Conservation (phyloP, 53 echinoderm and acorn worm species). For the Apostichopus leukothele region DNA sequence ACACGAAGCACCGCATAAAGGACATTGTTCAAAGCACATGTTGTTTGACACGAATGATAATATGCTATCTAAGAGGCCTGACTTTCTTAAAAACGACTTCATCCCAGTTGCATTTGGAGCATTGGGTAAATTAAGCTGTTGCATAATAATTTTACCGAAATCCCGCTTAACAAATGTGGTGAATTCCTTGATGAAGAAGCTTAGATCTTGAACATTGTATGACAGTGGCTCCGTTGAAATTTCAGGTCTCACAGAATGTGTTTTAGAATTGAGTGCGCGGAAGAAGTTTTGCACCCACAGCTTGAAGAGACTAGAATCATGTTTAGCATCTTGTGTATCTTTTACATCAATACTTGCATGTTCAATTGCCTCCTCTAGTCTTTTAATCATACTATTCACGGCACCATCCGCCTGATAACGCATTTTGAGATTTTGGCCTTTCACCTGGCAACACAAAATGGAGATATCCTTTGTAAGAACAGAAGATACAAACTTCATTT, state of each 20-base stretch:
- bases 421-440: too few relatives aligned
- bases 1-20: conserved; percentile 15
- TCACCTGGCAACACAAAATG: too few relatives aligned
- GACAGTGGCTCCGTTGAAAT: background rate
- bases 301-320: background rate
- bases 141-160: background rate
- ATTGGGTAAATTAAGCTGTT: background rate
- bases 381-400: too few relatives aligned
- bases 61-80: background rate
- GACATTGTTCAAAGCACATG: conserved; percentile 13
- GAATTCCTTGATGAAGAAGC: background rate
- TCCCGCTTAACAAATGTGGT: background rate
- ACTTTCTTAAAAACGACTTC: background rate
- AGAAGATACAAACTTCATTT: too few relatives aligned
- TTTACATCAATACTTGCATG: too few relatives aligned
- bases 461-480: too few relatives aligned
- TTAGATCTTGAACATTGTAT: background rate
- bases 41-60: background rate
- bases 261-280: background rate
- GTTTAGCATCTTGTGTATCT: too few relatives aligned
- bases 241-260: background rate
- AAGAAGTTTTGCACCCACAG: background rate
- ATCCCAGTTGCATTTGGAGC: background rate
- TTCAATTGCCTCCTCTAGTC: too few relatives aligned
- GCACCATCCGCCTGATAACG: too few relatives aligned